Evolutionary conservation across 1,140 invertebrate species (phyloP).

Genomic region (Drosophila cardini): DNA sequence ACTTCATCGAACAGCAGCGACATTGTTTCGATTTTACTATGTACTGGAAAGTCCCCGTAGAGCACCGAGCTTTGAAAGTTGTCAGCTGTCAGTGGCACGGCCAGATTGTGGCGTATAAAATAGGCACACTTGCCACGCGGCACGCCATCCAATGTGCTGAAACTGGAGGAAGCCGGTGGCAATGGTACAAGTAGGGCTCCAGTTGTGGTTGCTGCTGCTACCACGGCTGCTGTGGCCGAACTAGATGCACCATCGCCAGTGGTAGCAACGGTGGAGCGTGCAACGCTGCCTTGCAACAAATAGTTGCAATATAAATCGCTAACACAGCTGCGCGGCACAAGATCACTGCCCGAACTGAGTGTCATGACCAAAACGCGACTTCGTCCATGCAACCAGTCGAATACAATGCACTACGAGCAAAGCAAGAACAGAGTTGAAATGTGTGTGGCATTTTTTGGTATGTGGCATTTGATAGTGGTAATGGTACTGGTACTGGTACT

Average conservation of each 20-base stretch:
- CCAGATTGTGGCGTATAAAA: constrained; percentile 87
- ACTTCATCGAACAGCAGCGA: constrained; percentile 91
- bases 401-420: constrained; percentile 85
- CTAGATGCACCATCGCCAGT: constrained; percentile 44
- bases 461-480: not conserved
- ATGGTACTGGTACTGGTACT: no score
- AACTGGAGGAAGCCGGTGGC: constrained; percentile 73
- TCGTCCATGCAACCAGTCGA: constrained; percentile 86
- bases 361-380: constrained; percentile 86
- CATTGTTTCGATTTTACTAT: constrained; percentile 86
- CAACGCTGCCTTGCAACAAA: constrained; percentile 84
- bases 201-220: constrained; percentile 60
- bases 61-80: constrained; percentile 87
- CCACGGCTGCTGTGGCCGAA: constrained; percentile 43
- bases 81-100: constrained; percentile 86
- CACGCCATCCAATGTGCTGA: constrained; percentile 78
- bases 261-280: constrained; percentile 85
- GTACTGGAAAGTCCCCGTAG: constrained; percentile 91
- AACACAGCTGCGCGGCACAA: constrained; percentile 78
- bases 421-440: not conserved
- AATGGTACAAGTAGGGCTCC: constrained; percentile 65
- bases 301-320: constrained; percentile 73
- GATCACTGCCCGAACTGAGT: constrained; percentile 84
- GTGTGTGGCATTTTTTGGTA: not conserved
- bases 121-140: constrained; percentile 88